These are phyloP conservation scores for Arrhamphus sclerolepis DNA, from an alignment of 2,797 vertebrate species.

Conservation along the genomic window DNA sequence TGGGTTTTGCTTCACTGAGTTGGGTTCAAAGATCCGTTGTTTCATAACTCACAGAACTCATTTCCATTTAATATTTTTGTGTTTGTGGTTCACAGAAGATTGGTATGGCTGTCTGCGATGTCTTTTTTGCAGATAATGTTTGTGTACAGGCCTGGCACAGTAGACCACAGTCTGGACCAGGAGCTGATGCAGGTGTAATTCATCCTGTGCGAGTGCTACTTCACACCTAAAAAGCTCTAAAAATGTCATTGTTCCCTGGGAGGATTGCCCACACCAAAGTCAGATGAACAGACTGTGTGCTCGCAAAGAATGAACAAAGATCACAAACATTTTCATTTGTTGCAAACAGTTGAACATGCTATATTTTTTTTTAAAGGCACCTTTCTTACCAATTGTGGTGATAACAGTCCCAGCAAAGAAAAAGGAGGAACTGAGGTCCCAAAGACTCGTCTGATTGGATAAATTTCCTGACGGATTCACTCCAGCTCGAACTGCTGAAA, in stretches of 20 bases:
- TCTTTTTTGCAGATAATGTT: background rate
- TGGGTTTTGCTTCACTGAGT: background rate
- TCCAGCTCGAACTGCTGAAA: slow-evolving; percentile 92
- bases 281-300: background rate
- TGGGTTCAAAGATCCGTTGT: background rate
- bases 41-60: no score
- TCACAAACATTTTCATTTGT: background rate
- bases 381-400: slow-evolving; percentile 95
- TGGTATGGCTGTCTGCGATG: background rate
- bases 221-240: slow-evolving; percentile 2
- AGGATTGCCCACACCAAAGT: background rate
- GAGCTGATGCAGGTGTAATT: background rate
- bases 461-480: slow-evolving; percentile 94
- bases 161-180: slow-evolving; percentile 3
- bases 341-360: background rate
- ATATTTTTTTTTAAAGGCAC: background rate
- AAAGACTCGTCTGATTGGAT: slow-evolving; percentile 93
- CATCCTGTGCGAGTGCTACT: slow-evolving; percentile 9
- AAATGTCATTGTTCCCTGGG: background rate
- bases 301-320: no score
- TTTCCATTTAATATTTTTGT: no score
- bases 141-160: background rate
- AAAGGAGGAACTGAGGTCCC: slow-evolving; percentile 98
- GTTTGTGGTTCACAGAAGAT: no score
- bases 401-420: slow-evolving; percentile 99